Conservation (phyloP, 2,797 vertebrate species). For the Etheostoma nigrum region DNA sequence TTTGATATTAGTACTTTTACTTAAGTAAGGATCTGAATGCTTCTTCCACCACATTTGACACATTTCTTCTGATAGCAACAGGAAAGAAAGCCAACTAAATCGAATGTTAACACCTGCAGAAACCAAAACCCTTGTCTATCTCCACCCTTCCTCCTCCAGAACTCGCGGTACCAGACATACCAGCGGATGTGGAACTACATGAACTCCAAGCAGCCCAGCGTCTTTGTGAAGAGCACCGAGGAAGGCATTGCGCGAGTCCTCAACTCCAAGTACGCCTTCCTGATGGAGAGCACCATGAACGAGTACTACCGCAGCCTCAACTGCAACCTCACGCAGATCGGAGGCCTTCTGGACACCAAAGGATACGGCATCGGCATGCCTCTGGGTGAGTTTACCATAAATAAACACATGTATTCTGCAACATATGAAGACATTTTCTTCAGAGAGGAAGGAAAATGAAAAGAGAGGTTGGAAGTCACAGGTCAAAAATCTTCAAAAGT, state of each 20-base stretch:
- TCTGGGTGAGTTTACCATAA: conserved; percentile 79
- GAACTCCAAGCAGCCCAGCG: conserved; percentile 93
- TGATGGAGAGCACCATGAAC: conserved; percentile 95
- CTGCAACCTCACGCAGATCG: conserved; percentile 94
- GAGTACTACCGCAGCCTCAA: conserved; percentile 93
- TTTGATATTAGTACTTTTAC: too few relatives aligned
- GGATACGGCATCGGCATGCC: conserved; percentile 95
- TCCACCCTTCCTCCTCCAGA: conserved; percentile 73
- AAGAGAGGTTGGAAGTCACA: too few relatives aligned
- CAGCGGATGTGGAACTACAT: conserved; percentile 98
- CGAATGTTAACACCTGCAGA: neutral
- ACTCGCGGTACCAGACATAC: conserved; percentile 93
- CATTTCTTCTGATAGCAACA: neutral
- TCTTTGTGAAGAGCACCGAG: conserved; percentile 94
- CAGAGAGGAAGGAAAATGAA: too few relatives aligned
- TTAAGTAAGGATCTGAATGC: too few relatives aligned
- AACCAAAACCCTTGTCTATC: too few relatives aligned
- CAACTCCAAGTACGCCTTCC: conserved; percentile 94
- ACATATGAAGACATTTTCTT: too few relatives aligned
- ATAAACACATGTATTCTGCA: too few relatives aligned
- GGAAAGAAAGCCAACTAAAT: neutral
- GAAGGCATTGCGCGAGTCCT: conserved; percentile 92
- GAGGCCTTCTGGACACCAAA: conserved; percentile 93
- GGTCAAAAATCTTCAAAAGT: neutral
- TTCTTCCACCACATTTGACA: too few relatives aligned